Evolutionary conservation across 92 coral and sea anemone genomes (phyloP), one percentile per base, ranked within the genome.

Genomic region (Heteractis magnifica): DNA sequence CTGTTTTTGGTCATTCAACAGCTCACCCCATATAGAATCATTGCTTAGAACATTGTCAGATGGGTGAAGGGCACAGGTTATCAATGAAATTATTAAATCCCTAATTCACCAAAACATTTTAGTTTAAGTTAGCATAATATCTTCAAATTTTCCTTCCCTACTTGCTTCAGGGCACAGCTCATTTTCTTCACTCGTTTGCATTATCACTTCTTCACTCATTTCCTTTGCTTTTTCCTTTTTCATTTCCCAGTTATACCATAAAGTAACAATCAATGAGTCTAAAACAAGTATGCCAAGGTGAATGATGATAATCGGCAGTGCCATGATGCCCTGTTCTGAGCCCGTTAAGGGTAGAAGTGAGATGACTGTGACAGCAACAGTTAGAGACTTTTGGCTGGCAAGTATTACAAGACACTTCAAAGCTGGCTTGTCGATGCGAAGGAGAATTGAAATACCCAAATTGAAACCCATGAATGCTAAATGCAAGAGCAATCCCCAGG

Each of bases 321-420:
- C 91, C 71, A 96, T 87, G 14, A 96, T 79, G 13, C 99, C 99
- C 64, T 93, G 95, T 58, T 92, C 90, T 50, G 85, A 84, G 19
- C 88, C 87, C 14, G 86, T 91, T 72, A 93, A 90, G 18, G 99
- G 98, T 44, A 96, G 83, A 52, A 87, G 87, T 13, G 91, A 90
- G 21, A 92, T 44, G 6, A 96, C 88, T 3, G 99, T 92, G 58
- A 96, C 89, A 15, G 98, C 94, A 44, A 96, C 93, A 0, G 98
- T 89, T 48, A 96, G 68, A 6, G 99, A 94, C 82, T 96, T 96
- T 74, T 91, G 98, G 78, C 99, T 96, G 11, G 98, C 98, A 78
- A 96, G 79, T 11, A 96, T 83, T 44, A 96, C 90, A 16, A 96
- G 56, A 11, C 98, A 79, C 76, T 96, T 96, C 19, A 90, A 55